A percentile compares a stretch with the other conserved stretches of the same genome.
phyloP scores from a whole-genome alignment of 2,888 invertebrate species.

The Mamestra brassicae region DNA sequence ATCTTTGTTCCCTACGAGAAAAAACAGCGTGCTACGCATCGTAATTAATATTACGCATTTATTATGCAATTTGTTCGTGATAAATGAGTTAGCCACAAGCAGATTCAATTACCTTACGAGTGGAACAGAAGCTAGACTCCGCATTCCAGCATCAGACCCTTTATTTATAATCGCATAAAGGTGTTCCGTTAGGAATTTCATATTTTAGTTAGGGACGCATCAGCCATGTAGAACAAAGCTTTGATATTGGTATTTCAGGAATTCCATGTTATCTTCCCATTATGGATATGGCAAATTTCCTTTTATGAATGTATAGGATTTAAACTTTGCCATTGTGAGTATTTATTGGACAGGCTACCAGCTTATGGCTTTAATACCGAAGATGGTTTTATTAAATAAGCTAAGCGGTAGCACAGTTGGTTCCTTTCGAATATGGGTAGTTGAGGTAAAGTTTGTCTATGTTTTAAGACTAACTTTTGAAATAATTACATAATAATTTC shows the following conservation, averaged over 20 bases:
- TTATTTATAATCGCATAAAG: slow-evolving; percentile 38
- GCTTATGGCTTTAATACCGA: slow-evolving; percentile 22
- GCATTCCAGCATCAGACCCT: slow-evolving; percentile 51
- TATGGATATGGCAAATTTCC: slow-evolving; percentile 30
- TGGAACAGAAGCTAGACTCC: slow-evolving; percentile 52
- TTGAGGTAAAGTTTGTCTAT: neutral
- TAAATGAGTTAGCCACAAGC: slow-evolving; percentile 56
- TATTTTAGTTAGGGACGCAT: slow-evolving; percentile 50
- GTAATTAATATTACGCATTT: slow-evolving; percentile 38
- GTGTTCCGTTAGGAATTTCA: slow-evolving; percentile 48
- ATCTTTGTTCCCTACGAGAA: neutral
- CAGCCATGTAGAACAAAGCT: slow-evolving; percentile 16
- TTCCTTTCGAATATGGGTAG: neutral
- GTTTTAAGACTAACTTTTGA: neutral
- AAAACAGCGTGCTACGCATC: slow-evolving; percentile 1
- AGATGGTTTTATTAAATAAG: slow-evolving; percentile 40
- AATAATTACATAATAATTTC: neutral
- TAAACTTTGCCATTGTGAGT: slow-evolving; percentile 26
- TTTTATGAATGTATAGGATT: slow-evolving; percentile 39
- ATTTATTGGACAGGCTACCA: slow-evolving; percentile 38
- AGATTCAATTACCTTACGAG: slow-evolving; percentile 55
- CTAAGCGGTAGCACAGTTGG: neutral
- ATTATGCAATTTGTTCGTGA: slow-evolving; percentile 50
- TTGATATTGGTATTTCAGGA: slow-evolving; percentile 32
- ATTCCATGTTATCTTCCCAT: slow-evolving; percentile 26